A percentile compares a stretch with the other conserved stretches of the same genome.
Evolutionary conservation across 2,888 invertebrate species (phyloP).

Genomic region (Synergus japonicus): DNA sequence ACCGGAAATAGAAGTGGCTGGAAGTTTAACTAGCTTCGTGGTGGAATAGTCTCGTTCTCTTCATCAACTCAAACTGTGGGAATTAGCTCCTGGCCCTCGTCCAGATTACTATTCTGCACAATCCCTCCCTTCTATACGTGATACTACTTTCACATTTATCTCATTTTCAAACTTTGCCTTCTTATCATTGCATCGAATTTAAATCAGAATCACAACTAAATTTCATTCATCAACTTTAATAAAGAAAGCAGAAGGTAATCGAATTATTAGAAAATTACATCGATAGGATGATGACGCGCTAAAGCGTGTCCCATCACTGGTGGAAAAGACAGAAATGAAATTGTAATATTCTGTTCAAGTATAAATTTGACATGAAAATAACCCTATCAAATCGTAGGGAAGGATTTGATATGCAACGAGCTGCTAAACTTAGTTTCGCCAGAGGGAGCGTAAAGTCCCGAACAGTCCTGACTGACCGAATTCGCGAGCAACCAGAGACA

Average conservation of each 20-base stretch:
- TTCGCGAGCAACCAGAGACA: slow-evolving; percentile 55
- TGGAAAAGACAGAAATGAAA: background rate
- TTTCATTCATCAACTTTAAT: too few species aligned
- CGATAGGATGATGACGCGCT: background rate
- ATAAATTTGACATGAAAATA: background rate
- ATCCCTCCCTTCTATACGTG: slow-evolving; percentile 41
- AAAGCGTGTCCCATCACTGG: slow-evolving; percentile 8
- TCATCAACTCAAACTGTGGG: slow-evolving; percentile 71
- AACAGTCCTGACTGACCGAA: slow-evolving; percentile 56
- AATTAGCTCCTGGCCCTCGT: slow-evolving; percentile 71
- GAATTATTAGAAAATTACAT: slow-evolving; percentile 21
- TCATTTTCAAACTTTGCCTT: slow-evolving; percentile 54
- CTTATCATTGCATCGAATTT: slow-evolving; percentile 42
- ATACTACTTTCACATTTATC: slow-evolving; percentile 54
- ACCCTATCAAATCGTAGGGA: slow-evolving; percentile 48
- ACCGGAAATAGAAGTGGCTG: slow-evolving; percentile 70
- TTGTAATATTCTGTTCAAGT: background rate
- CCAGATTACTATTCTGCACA: slow-evolving; percentile 69
- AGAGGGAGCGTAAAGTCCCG: slow-evolving; percentile 39
- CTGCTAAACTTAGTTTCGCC: slow-evolving; percentile 53
- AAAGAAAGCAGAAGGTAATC: background rate
- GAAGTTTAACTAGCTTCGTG: slow-evolving; percentile 70
- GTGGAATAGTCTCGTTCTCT: slow-evolving; percentile 68
- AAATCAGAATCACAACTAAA: background rate
- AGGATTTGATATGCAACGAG: slow-evolving; percentile 56